Evolutionary conservation across 1,140 invertebrate genomes (phyloP).

Genomic region (Monochamus saltuarius): DNA sequence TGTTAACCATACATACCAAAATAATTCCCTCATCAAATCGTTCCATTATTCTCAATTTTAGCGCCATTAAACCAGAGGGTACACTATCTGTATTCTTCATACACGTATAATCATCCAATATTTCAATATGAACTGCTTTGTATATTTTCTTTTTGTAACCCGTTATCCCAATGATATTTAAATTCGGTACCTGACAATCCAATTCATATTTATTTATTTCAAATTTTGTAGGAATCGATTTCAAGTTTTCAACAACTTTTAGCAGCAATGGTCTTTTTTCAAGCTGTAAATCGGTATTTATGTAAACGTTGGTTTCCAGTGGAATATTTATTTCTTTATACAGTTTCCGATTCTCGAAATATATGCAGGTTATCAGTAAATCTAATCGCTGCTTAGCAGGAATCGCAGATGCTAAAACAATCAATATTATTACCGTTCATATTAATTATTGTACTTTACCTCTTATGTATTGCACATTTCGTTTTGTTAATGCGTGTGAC

Average conservation of each 20-base stretch:
- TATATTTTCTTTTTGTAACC: slow-evolving; percentile 44
- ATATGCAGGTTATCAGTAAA: slow-evolving; percentile 43
- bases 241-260: slow-evolving; percentile 36
- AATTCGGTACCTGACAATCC: slow-evolving; percentile 42
- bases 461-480: slow-evolving; percentile 16
- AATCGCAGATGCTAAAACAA: slow-evolving; percentile 31
- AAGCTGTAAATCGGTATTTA: slow-evolving; percentile 34
- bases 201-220: slow-evolving; percentile 28
- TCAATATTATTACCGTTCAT: not conserved
- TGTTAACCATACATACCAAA: slow-evolving; percentile 33
- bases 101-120: slow-evolving; percentile 44
- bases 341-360: slow-evolving; percentile 41
- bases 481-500: slow-evolving; percentile 32
- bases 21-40: slow-evolving; percentile 39
- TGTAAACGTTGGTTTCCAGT: slow-evolving; percentile 17
- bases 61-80: slow-evolving; percentile 43
- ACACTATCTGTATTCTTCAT: slow-evolving; percentile 41
- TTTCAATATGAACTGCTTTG: slow-evolving; percentile 45
- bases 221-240: slow-evolving; percentile 18
- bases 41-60: slow-evolving; percentile 45
- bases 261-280: slow-evolving; percentile 36
- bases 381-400: slow-evolving; percentile 39
- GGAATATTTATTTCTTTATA: slow-evolving; percentile 35
- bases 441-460: slow-evolving; percentile 21
- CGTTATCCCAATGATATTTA: slow-evolving; percentile 47